Evolutionary conservation across 2,888 invertebrate genomes (phyloP), one percentile per base, ranked within the genome.

Genomic region (Gibbula magus): DNA sequence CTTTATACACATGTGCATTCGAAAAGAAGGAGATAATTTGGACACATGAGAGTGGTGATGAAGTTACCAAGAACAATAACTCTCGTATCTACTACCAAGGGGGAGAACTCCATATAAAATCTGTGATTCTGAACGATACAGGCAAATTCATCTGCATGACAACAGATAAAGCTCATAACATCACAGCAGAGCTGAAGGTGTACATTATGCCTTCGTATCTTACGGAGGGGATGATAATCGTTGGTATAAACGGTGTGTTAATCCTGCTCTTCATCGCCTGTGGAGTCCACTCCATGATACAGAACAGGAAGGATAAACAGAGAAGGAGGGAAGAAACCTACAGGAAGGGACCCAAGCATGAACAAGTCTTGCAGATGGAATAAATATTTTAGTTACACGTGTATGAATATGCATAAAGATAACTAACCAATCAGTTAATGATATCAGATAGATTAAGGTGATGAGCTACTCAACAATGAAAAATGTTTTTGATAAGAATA

Each of bases 111-210:
- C 89, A 88, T 8, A 87, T 93, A 39, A 79, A 85, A 18, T 85
- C 88, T 70, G 86, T 89, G 8, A 82, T 82, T 39, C 85, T 85
- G 51, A 81, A 84, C 20, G 91, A 92, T 81, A 85, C 84, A 18
- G 92, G 92, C 4, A 84, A 87, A 35, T 93, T 91, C 81, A 85
- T 86, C 13, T 90, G 90, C 80, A 84, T 75, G 73, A 86, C 85
- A 16, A 45, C 5, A 1, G 85, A 89, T 25, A 75, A 85, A 3
- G 87, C 86, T 25, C 86, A 89, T 52, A 88, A 86, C 56, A 77
- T 80, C 2, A 84, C 85, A 20, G 80, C 82, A 10, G 73, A 79
- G 2, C 61, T 88, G 0, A 85, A 82, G 56, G 83, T 88, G 10
- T 89, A 86, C 66, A 77, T 74, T 0, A 89, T 88, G 89, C 88